Evolutionary conservation across 2,113 vertebrate species (phyloP), one percentile per base, ranked within the genome.

Genomic region (Pipa parva): DNA sequence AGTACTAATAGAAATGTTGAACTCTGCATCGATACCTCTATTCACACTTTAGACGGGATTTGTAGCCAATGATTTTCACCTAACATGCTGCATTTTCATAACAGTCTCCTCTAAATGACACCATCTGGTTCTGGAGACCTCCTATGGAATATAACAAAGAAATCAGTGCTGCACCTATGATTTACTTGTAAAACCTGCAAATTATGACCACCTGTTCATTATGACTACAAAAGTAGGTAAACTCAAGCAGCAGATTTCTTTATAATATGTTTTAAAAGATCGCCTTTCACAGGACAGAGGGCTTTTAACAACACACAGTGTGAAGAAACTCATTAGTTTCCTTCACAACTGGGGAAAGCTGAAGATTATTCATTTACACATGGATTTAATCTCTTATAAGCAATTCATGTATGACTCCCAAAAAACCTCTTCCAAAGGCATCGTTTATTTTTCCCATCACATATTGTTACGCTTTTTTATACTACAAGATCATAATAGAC

Each of bases 111-210:
- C 66, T 70, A 61, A 60, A 70, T 70, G 57, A 70, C 57, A 70
- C 66, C 66, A 70, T 70, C 66, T 70, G 66, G 45, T 54, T 48
- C 33, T 18, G 20, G 31, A 42, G 66, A 70, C 66, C 66, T 70
- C 66, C 66, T 70, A 70, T 70, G 66, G 66, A 60, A 60, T 54
- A 70, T 70, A 70, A 70, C 66, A 70, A 70, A 70, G 66, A 61
- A 68, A 61, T 52, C 29, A 61, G 49, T 49, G 58, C 66, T 33
- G 48, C 57, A 69, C 66, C 66, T 61, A 54, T 31, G 66, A 70
- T 61, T 70, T 50, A 45, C 66, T 70, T 70, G 66, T 61, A 70
- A 70, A 70, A 70, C 48, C 66, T 61, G 66, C 57, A 70, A 70
- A 70, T 70, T 70, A 61, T 61, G 57, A 39, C 66, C 66, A 70